These are phyloP conservation scores for Drosophila neutralis DNA, from an alignment of 2,888 invertebrate genomes.

Conservation along the genomic window DNA sequence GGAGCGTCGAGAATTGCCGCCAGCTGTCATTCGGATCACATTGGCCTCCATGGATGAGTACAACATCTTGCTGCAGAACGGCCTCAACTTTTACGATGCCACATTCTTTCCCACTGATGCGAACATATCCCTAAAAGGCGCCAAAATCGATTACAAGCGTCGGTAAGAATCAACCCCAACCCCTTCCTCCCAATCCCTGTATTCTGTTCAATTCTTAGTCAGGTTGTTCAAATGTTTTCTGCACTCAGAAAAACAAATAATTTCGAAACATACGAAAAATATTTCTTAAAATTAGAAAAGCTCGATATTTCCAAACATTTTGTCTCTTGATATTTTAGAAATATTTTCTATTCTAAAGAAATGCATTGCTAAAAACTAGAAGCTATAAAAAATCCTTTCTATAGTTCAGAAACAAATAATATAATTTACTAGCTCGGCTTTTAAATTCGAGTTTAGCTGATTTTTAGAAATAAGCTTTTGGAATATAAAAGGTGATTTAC, in stretches of 20 bases:
- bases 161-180: slow-evolving; percentile 68
- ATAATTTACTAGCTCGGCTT: background rate
- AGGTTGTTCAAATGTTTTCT: background rate
- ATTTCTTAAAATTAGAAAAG: background rate
- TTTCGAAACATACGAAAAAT: background rate
- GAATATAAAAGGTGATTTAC: background rate
- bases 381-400: background rate
- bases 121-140: slow-evolving; percentile 88
- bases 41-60: slow-evolving; percentile 91
- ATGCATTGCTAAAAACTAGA: background rate
- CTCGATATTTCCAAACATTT: background rate
- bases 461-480: background rate
- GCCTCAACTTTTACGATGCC: slow-evolving; percentile 94
- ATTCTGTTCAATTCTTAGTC: background rate
- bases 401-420: background rate
- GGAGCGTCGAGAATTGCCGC: slow-evolving; percentile 86
- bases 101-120: slow-evolving; percentile 94
- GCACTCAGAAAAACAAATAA: background rate
- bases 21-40: slow-evolving; percentile 90
- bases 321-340: background rate
- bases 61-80: slow-evolving; percentile 92
- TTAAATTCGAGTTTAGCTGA: background rate
- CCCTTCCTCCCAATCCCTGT: background rate
- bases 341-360: background rate
- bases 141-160: slow-evolving; percentile 86